phyloP scores from a whole-genome alignment of 2,797 vertebrate species.

The Epinephelus awoara region DNA sequence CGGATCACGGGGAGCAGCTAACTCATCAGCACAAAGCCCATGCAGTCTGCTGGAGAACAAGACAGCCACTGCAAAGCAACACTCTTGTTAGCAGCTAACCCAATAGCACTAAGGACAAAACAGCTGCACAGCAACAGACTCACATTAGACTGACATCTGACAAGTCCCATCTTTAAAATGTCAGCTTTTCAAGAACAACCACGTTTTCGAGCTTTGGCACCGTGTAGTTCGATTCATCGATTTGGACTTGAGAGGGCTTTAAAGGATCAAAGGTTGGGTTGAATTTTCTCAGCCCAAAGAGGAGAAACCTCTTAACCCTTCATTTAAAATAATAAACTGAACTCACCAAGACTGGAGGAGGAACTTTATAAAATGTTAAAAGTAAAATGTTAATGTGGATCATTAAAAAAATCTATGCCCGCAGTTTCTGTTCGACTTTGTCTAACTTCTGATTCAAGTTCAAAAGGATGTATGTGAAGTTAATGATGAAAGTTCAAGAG shows the following conservation, averaged over 20 bases:
- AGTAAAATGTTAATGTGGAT: slow-evolving; percentile 38
- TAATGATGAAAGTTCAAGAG: slow-evolving; percentile 48
- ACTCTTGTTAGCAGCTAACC: no score
- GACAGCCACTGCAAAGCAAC: no score
- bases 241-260: slow-evolving; percentile 1
- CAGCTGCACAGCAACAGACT: no score
- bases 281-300: not conserved
- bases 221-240: not conserved
- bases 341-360: not conserved
- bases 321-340: slow-evolving; percentile 12
- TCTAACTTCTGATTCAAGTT: slow-evolving; percentile 21
- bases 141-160: no score
- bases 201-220: not conserved
- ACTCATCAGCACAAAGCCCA: no score
- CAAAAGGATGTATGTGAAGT: slow-evolving; percentile 38
- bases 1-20: no score
- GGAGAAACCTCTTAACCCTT: slow-evolving; percentile 4
- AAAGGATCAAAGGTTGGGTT: not conserved
- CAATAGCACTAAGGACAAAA: no score
- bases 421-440: slow-evolving; percentile 9
- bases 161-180: not conserved
- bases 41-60: no score
- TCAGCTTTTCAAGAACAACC: not conserved
- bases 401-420: slow-evolving; percentile 33
- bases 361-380: slow-evolving; percentile 23